Evolutionary conservation across 2,888 invertebrate species (phyloP), one percentile per base, ranked within the genome.

Genomic region (Lampropteryx suffumata): DNA sequence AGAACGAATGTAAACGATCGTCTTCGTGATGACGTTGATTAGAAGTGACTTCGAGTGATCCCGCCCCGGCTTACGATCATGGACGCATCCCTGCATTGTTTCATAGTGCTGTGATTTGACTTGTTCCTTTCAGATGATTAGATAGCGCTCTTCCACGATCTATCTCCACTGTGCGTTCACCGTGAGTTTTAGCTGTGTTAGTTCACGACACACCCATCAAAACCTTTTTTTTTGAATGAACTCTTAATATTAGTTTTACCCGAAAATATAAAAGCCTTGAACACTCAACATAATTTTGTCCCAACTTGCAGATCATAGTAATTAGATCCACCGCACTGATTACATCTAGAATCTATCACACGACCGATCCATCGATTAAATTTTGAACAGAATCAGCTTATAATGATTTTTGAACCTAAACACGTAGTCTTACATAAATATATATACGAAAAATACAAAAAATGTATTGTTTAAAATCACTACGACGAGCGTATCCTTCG

Each of bases 71-170:
- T 24, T 1, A 3, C 2, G 1, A 30, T 43, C 47, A 47, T 43
- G 52, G 43, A 17, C 36, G 62, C 55, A 29, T 7, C 11, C 32
- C 24, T 17, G 10, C 8, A 17, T 17, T 36, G 45, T 40, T 35
- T 14, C 3, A 11, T 30, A 32, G 50, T 35, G 44, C 35, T 32
- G 55, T 49, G 35, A 30, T 24, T 36, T 30, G 44, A 42, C 33
- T 30, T 50, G 35, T 41, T 41, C 40, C 51, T 46, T 43, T 29
- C 50, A 46, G 50, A 30, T 33, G 24, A 40, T 32, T 24, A 37
- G 26, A 33, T 49, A 44, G 54, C 32, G 10, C 10, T 34, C 40
- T 28, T 17, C 42, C 45, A 35, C 32, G 52, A 45, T 30, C 37
- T 32, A 27, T 29, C 35, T 42, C 39, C 50, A 30, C 40, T 40